Evolutionary conservation across 2,113 vertebrate genomes (phyloP).

Genomic region (Lasiurus borealis): DNA sequence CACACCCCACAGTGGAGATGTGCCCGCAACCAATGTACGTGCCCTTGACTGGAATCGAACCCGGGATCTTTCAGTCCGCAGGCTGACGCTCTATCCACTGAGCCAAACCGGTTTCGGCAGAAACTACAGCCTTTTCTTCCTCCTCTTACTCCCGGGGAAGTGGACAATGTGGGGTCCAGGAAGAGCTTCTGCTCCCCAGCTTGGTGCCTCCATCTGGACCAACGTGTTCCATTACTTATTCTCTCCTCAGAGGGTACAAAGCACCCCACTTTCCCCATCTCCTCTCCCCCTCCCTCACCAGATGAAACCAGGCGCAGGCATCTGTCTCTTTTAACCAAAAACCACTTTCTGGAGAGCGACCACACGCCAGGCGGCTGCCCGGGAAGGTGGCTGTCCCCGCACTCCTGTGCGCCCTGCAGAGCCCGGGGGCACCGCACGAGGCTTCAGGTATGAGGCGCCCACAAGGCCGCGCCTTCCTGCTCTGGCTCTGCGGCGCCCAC

Average conservation of each 20-base stretch:
- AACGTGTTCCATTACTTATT: accelerated
- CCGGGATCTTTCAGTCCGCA: too few species aligned
- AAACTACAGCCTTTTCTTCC: background rate
- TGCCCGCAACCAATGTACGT: too few species aligned
- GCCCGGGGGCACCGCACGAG: accelerated
- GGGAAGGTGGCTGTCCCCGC: accelerated
- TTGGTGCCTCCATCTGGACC: accelerated
- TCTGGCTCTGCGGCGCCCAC: background rate
- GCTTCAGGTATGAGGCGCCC: background rate
- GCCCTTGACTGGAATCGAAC: too few species aligned
- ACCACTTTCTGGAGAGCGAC: background rate
- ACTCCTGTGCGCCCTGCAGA: accelerated
- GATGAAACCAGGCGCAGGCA: too few species aligned
- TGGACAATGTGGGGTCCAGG: background rate
- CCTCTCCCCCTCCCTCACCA: accelerated
- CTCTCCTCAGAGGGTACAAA: background rate
- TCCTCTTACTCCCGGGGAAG: background rate
- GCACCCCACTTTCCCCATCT: accelerated
- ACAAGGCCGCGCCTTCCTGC: background rate
- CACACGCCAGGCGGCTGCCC: background rate
- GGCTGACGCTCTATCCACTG: too few species aligned
- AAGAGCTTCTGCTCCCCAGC: background rate
- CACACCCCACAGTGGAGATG: too few species aligned
- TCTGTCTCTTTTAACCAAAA: background rate
- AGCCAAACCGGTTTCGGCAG: too few species aligned